Base-by-base conservation (phyloP, 2,797 vertebrate genomes). In the Meriones psammophilus region DNA sequence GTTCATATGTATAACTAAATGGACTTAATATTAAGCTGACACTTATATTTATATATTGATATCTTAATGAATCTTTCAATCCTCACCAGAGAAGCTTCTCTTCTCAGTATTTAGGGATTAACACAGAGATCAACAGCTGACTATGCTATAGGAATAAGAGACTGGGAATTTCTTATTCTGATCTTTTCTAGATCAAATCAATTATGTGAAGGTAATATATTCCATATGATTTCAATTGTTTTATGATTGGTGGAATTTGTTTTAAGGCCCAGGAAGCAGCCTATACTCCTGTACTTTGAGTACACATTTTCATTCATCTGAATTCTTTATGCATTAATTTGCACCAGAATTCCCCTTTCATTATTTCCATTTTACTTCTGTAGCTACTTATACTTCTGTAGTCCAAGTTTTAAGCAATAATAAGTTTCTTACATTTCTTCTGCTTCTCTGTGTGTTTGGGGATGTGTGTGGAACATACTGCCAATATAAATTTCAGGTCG, bases 171-270 rank as follows among this genome's bases (percentile, higher is more conserved):
- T 50, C 84, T 86, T 86, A 54, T 54, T 54, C 64, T 86, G 24
- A 14, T n/a, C 24, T 86, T 69, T 94, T 90, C 68, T 86, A 39
- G 26, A 87, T 77, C 56, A 36, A 56, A 54, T 96, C 26, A 13
- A 30, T 89, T 60, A 56, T 68, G 33, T 9, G 71, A 30, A 91
- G 73, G n/a, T n/a, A 77, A 36, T 60, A 3, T 69, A 54, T 15
- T 69, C 3, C 54, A 26, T 87, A 74, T 74, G 33, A 86, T 81
- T 94, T 92, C 78, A 58, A 13, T 92, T 85, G 28, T 92, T 88
- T 92, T 68, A 74, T 68, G 69, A 76, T 46, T 81, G 30, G 42
- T 93, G 66, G 74, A 68, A 12, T 91, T 92, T 96, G 22, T 85
- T 69, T 88, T 71, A 81, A 36, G 54, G 39, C 22, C 28, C 8